Conservation (phyloP, 2,113 vertebrate species). For the Cyanocitta stelleri region DNA sequence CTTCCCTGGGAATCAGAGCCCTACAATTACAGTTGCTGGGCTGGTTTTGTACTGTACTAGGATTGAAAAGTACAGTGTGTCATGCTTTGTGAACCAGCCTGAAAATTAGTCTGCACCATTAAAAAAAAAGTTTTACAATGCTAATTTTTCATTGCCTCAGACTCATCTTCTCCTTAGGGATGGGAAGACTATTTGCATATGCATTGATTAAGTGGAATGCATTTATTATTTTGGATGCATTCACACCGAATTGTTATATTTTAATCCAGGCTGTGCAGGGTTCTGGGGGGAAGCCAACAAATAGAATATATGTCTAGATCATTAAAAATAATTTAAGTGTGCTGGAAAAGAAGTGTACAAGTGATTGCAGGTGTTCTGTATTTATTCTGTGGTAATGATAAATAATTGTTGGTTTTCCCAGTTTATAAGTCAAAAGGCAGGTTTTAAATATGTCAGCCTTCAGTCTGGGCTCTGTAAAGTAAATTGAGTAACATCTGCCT, state of each 20-base stretch:
- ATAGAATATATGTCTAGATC: neutral
- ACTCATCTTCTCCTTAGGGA: neutral
- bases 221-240: conserved; percentile 15
- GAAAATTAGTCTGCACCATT: neutral
- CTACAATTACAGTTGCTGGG: neutral
- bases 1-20: neutral
- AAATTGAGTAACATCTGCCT: neutral
- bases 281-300: neutral
- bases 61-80: neutral
- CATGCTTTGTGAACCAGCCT: neutral
- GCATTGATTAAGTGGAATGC: neutral
- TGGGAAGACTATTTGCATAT: neutral
- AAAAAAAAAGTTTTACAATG: neutral
- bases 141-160: neutral
- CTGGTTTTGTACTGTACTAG: neutral
- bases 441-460: neutral
- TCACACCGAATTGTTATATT: conserved; percentile 5
- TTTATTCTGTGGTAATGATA: neutral
- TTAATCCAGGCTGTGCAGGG: neutral
- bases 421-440: neutral
- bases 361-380: neutral
- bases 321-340: conserved; percentile 32
- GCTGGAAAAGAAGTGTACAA: neutral
- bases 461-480: neutral
- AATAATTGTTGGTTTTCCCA: neutral